Evolutionary conservation across 2,797 vertebrate genomes (phyloP), one percentile per base, ranked within the genome.

Genomic region (Carcharodon carcharias): DNA sequence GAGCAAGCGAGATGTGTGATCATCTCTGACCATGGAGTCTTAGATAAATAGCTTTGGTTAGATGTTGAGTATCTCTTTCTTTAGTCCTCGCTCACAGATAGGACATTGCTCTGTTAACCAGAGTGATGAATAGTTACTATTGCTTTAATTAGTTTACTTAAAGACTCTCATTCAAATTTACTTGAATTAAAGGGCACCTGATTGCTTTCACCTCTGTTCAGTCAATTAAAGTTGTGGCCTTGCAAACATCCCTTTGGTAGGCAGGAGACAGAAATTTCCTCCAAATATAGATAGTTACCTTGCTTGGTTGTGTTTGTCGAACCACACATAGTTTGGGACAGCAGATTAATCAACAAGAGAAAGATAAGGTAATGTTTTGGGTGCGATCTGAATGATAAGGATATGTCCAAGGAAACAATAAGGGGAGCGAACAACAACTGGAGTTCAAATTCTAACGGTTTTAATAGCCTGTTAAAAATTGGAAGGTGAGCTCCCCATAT

Each of bases 61-160:
- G 89, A 92, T 21, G 58, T 14, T 92, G 58, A n/a, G n/a, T 92
- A 92, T 92, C 18, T 92, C 16, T 92, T 65, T 92, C 5, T 21
- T 58, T 50, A 50, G 54, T 4, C 16, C 16, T 80, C 58, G 58
- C 58, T 92, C 89, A 92, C 56, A 92, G 89, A 92, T 35, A 63
- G 56, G 58, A 92, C 35, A 65, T 63, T 40, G 35, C 89, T 92
- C 35, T 92, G 35, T 21, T 91, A n/a, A 63, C 16, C 35, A 92
- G 35, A 92, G 45, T 65, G 35, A 63, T 92, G 35, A n/a, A 18
- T 65, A 92, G 58, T 92, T 65, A 35, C 61, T 92, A 40, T 92
- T 65, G 89, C 35, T 65, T 92, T n/a, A 61, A 92, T 92, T 65
- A 63, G 89, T 65, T 92, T 63, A 92, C 89, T 92, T 92, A 92